Evolutionary conservation across 2,113 vertebrate species (phyloP), one percentile per base, ranked within the genome.

Genomic region (Albula goreensis): DNA sequence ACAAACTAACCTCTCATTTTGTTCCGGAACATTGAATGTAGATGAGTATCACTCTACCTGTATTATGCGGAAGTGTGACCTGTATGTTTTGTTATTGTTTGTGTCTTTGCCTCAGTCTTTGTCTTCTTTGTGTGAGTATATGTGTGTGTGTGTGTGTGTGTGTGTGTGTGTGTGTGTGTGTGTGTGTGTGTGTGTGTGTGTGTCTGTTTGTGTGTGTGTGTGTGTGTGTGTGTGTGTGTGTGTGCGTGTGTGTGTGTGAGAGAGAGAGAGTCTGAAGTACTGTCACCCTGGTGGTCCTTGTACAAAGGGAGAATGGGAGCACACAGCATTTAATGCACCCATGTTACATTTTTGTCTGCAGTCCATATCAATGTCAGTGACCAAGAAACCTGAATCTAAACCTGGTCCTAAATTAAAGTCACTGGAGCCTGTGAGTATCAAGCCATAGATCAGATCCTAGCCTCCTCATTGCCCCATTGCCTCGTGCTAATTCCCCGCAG

Each of bases 351-450:
- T 94, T 92, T 92, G 93, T 90, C 95, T 93, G 93, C 94, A 93
- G 93, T 96, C 81, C 7, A 49, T 82, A 82, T 53, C 94, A 86
- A 93, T 95, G 90, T 94, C 95, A 91, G 89, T 93, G 92, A 93
- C 93, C 93, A 94, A 93, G 93, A 95, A 94, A 92, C 90, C 93
- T 31, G 89, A 90, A 83, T 84, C 82, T 88, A 92, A 88, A 84
- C 80, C 87, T 63, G 88, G 83, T 82, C 86, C 86, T 82, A 82
- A 82, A 82, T 50, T 78, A 81, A 85, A 85, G 85, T 81, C 80
- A 86, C 93, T 51, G 92, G 92, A 95, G 92, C 94, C 93, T 92
- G 95, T 96, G 94, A 96, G 95, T 96, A 96, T 94, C 89, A 89
- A 93, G 90, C 86, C 85, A 4, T 70, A 91, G 91, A 88, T 10